phyloP scores from a whole-genome alignment of 2,113 vertebrate species.

The Machaerirhynchus nigripectus region DNA sequence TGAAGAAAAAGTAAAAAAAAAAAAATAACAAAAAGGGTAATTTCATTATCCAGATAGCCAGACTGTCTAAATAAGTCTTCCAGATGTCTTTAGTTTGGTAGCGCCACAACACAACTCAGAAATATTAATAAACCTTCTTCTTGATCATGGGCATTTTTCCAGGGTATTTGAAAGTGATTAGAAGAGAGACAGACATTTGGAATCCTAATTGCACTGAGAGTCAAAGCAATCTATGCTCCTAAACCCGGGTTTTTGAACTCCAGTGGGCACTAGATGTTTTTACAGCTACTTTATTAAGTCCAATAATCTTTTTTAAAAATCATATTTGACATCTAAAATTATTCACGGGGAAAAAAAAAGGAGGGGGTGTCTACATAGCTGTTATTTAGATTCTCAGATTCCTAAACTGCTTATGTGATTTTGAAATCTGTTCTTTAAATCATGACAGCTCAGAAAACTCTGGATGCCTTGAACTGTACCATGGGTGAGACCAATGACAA shows the following conservation, averaged over 20 bases:
- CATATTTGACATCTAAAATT: neutral
- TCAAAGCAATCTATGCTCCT: neutral
- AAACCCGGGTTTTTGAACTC: neutral
- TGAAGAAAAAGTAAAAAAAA: neutral
- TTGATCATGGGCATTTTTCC: neutral
- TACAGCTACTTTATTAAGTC: neutral
- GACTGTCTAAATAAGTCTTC: neutral
- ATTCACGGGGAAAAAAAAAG: neutral
- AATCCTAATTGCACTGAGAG: neutral
- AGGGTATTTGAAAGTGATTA: neutral
- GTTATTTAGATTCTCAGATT: neutral
- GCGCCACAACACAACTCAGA: neutral
- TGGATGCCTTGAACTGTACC: neutral
- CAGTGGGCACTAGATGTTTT: neutral
- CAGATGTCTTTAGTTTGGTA: neutral
- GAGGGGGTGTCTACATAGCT: accelerated
- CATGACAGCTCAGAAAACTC: neutral
- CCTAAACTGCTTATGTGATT: neutral
- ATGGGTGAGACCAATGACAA: neutral
- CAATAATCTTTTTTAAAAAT: accelerated
- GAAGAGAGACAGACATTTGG: neutral
- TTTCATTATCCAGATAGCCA: neutral
- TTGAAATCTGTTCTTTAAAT: neutral
- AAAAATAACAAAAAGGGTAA: neutral
- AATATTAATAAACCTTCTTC: neutral